Evolutionary conservation across 2,797 vertebrate species (phyloP).

Genomic region (Chiroxiphia lanceolata): DNA sequence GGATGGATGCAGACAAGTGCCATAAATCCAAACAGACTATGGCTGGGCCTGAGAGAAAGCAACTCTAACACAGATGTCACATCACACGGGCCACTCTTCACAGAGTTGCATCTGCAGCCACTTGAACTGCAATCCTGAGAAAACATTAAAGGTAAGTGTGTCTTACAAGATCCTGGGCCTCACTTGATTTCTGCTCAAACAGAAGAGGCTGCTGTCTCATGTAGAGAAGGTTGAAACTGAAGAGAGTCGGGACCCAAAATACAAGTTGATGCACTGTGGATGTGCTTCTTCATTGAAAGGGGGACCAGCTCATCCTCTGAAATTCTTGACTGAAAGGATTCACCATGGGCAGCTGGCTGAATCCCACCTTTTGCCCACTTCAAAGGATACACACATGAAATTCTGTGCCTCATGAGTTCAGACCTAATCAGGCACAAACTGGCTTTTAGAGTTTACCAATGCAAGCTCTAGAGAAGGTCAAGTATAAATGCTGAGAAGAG

Average conservation of each 20-base stretch:
- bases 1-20: neutral
- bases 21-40: neutral
- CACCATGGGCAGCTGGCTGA: neutral
- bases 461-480: neutral
- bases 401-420: neutral
- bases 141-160: neutral
- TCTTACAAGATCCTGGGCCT: neutral
- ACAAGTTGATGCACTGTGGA: accelerated
- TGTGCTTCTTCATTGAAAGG: neutral
- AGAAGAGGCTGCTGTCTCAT: neutral
- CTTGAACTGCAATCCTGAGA: neutral
- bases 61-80: neutral
- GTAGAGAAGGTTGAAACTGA: neutral
- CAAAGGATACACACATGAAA: neutral
- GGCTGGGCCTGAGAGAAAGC: neutral
- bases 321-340: neutral
- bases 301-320: neutral
- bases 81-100: neutral
- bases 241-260: neutral
- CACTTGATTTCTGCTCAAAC: neutral
- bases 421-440: neutral
- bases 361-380: neutral
- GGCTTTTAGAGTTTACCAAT: neutral
- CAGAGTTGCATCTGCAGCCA: neutral
- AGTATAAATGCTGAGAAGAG: neutral